Conservation (phyloP, 1,140 invertebrate species). For the Drosophila lacertosa region DNA sequence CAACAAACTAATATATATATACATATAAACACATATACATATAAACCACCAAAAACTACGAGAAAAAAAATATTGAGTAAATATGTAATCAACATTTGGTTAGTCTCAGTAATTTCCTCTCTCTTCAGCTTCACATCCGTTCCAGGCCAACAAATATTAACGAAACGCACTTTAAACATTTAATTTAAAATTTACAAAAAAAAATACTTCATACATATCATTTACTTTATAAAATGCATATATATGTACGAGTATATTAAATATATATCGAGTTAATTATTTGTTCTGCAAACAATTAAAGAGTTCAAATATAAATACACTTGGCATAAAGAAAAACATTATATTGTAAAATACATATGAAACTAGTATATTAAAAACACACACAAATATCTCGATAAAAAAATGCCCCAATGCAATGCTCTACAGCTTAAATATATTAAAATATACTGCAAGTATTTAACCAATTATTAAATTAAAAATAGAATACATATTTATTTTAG, state of each 20-base stretch:
- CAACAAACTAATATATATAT: no score
- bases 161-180: slow-evolving; percentile 6
- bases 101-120: slow-evolving; percentile 9
- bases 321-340: slow-evolving; percentile 7
- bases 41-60: slow-evolving; percentile 5
- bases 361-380: slow-evolving; percentile 22
- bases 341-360: slow-evolving; percentile 28
- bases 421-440: slow-evolving; percentile 38
- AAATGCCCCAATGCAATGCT: slow-evolving; percentile 25
- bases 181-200: slow-evolving; percentile 25
- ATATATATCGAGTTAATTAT: slow-evolving; percentile 46
- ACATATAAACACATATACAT: slow-evolving; percentile 7
- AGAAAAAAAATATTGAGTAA: slow-evolving; percentile 8
- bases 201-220: slow-evolving; percentile 60
- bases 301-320: slow-evolving; percentile 28
- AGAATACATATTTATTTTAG: slow-evolving; percentile 37
- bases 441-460: slow-evolving; percentile 38
- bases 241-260: slow-evolving; percentile 20
- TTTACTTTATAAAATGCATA: slow-evolving; percentile 41
- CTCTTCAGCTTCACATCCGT: slow-evolving; percentile 13
- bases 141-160: slow-evolving; percentile 6
- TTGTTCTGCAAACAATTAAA: slow-evolving; percentile 47
- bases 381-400: slow-evolving; percentile 9
- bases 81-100: not conserved
- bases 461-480: slow-evolving; percentile 34